Evolutionary conservation across 1,140 invertebrate genomes (phyloP), one percentile per base, ranked within the genome.

Genomic region (Drosophila obscura): DNA sequence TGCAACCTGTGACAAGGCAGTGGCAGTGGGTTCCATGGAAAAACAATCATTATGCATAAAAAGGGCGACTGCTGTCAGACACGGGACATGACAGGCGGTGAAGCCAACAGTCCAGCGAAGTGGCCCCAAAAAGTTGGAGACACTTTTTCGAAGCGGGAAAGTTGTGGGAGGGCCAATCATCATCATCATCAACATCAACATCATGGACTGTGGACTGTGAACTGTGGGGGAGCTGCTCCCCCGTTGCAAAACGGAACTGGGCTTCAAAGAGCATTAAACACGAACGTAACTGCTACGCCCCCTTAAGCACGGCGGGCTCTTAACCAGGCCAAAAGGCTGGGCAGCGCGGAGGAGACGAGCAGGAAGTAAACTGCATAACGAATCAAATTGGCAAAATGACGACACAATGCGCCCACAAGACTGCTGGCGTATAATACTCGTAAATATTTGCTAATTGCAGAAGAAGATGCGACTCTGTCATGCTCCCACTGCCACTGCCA

Each of bases 401-500:
- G 13, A 15, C 5, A 16, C 5, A 35, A 55, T 57, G 45, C 51
- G 50, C 22, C 48, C 57, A 24, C 19, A 45, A 59, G 67, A 51
- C 39, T 50, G 62, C 46, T 41, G 50, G 53, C 63, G 19, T 19
- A 19, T 62, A 60, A 11, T 39, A 13, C 2, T 0, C 22, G 22
- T 67, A 56, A 72, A 69, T 75, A 66, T 83, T 79, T 59, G 56
- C 59, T 72, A 79, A 79, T 84, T 84, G 80, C 74, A 77, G 60
- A 51, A 62, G 61, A 59, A 39, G 49, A 63, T 66, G 76, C 35
- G 3, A 35, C 9, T 9, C 26, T 5, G 26, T 5, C 5, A 11
- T 9, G 3, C 31, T 35, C 9, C 8, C 31, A 39, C 31, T 4
- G 31, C 31, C 31, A 35, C 8, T 35, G 31, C 8, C 31, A 9